Evolutionary conservation across 2,888 invertebrate species (phyloP).

Genomic region (Ophioninae sp.): DNA sequence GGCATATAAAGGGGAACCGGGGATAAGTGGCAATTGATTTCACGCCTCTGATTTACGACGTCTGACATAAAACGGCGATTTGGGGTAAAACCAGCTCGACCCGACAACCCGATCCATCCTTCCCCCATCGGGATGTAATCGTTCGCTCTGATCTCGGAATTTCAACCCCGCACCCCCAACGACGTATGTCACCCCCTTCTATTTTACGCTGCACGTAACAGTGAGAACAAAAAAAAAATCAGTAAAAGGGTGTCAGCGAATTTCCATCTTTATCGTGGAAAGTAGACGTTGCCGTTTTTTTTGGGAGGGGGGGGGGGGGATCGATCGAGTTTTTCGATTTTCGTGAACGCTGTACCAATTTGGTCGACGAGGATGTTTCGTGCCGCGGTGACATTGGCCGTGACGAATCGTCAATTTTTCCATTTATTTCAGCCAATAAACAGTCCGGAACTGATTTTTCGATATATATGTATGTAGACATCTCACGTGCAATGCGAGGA

Average conservation of each 20-base stretch:
- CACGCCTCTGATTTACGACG: slow-evolving; percentile 79
- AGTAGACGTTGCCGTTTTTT: slow-evolving; percentile 52
- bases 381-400: slow-evolving; percentile 28
- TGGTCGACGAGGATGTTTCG: slow-evolving; percentile 32
- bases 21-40: slow-evolving; percentile 80
- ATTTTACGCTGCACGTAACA: slow-evolving; percentile 39
- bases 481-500: no score
- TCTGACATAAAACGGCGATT: slow-evolving; percentile 73
- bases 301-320: not conserved
- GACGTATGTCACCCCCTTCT: slow-evolving; percentile 53
- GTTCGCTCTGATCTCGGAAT: slow-evolving; percentile 61
- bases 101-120: slow-evolving; percentile 62
- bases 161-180: slow-evolving; percentile 62
- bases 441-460: slow-evolving; percentile 45
- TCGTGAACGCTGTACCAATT: slow-evolving; percentile 40
- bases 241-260: slow-evolving; percentile 63
- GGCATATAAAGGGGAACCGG: slow-evolving; percentile 50
- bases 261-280: slow-evolving; percentile 77
- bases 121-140: slow-evolving; percentile 33
- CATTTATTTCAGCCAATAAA: slow-evolving; percentile 50
- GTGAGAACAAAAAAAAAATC: slow-evolving; percentile 39
- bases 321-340: slow-evolving; percentile 20
- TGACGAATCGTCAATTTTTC: slow-evolving; percentile 51
- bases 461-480: not conserved
- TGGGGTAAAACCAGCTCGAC: slow-evolving; percentile 75